Base-by-base conservation (phyloP, 2,113 vertebrate genomes). In the Cynoglossus semilaevis region DNA sequence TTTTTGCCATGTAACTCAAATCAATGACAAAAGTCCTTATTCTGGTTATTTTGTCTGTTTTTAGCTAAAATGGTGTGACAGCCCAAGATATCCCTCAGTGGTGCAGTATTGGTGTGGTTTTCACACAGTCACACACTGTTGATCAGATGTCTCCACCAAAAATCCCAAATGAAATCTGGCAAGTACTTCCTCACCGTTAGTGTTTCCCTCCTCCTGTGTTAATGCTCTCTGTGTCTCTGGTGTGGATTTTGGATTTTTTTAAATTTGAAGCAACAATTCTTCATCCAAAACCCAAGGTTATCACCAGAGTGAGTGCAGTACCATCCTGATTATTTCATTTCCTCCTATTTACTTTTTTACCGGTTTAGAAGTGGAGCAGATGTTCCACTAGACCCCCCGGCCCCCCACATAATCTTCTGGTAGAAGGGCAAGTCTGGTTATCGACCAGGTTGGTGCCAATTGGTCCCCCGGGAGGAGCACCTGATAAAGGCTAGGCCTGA, bases 381-480 rank as follows among this genome's bases (percentile, higher is more conserved):
- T 87, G 82, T 81, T 77, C 14, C 47, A 45, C 50, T 17, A 8
- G 55, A 83, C 68, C 57, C 47, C 49, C 35, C 63, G 22, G 3
- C 2, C 22, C 22, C 22, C 22, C 6, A 4, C 15, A 7, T 84
- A 84, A 85, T 80, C 81, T 62, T 45, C 70, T 22, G 0, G 56
- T 68, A 58, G 66, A 56, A 65, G 43, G 61, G 65, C 75, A 58
- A 77, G 76, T 73, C 77, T 67, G 67, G 46, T 63, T 72, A 74
- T 87, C 46, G 45, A 72, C 66, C 72, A 83, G 22, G 68, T 84
- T 67, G 45, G 36, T 58, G 61, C 70, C 77, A 74, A 87, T 47
- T 40, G 70, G 79, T 77, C 86, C 73, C 68, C 0, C 1, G 79
- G 77, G 83, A 72, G 36, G 52, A 56, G 71, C 67, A 85, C 83